Conservation (phyloP, 2,888 invertebrate species). For the Lysandra coridon region DNA sequence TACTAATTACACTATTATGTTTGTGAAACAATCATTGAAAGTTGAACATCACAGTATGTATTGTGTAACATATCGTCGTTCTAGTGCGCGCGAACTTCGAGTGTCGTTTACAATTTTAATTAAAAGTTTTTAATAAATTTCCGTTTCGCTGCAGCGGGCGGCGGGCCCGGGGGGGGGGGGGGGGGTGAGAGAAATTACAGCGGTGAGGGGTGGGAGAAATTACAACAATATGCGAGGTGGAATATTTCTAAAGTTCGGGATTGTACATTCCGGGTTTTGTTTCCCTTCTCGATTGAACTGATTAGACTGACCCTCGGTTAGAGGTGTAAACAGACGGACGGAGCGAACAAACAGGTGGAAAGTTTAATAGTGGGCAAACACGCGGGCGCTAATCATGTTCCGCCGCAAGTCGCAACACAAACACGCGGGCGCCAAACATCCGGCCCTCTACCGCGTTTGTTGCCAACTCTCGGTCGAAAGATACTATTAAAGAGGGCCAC, state of each 20-base stretch:
- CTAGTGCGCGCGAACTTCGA: neutral
- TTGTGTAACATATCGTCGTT: neutral
- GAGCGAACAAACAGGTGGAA: neutral
- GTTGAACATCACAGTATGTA: neutral
- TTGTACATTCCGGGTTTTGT: neutral
- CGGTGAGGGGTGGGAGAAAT: neutral
- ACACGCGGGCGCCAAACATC: neutral
- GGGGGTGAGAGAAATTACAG: too few relatives aligned
- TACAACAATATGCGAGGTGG: slow-evolving; percentile 5
- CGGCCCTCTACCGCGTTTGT: neutral
- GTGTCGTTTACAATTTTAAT: slow-evolving; percentile 13
- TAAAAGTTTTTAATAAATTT: slow-evolving; percentile 17
- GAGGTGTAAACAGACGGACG: neutral
- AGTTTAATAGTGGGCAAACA: neutral
- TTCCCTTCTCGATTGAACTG: neutral
- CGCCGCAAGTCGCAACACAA: neutral
- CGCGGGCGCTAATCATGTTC: neutral
- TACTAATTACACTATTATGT: too few relatives aligned
- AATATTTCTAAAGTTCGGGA: neutral
- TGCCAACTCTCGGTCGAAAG: neutral
- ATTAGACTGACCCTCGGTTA: neutral
- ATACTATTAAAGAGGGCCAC: neutral
- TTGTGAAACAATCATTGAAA: neutral
- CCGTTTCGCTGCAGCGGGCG: neutral
- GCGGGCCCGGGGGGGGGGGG: too few relatives aligned